phyloP scores from a whole-genome alignment of 2,888 invertebrate genomes.

The Trichogramma dendrolimi region DNA sequence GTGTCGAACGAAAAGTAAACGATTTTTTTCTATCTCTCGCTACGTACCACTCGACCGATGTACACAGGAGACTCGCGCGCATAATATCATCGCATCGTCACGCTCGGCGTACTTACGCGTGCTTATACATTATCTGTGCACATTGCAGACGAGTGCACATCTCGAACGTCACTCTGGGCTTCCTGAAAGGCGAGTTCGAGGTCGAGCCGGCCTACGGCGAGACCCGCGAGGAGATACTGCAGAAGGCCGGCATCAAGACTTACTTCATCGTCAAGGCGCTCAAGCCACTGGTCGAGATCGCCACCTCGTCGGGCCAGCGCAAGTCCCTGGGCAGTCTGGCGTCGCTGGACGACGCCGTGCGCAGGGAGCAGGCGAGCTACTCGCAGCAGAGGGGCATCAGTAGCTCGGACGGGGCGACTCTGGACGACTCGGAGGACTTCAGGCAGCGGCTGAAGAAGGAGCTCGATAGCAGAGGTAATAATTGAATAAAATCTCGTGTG shows the following conservation, averaged over 20 bases:
- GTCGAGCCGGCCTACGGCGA: constrained; percentile 88
- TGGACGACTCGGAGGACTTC: constrained; percentile 71
- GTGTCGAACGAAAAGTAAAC: no score
- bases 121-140: neutral
- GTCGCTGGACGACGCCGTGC: constrained; percentile 42
- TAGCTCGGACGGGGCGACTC: constrained; percentile 38
- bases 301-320: constrained; percentile 27
- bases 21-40: no score
- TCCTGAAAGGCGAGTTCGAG: constrained; percentile 85
- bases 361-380: constrained; percentile 3
- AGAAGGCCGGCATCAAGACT: constrained; percentile 84
- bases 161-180: constrained; percentile 83
- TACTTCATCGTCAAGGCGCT: constrained; percentile 85
- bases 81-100: neutral
- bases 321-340: constrained; percentile 39
- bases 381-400: constrained; percentile 6
- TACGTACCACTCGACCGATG: no score
- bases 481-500: neutral
- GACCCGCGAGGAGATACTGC: constrained; percentile 83
- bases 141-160: constrained; percentile 70
- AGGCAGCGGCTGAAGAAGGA: constrained; percentile 77
- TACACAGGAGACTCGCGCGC: no score
- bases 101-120: neutral
- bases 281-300: constrained; percentile 60
- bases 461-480: constrained; percentile 75